Percentiles rank a stretch among this genome's conserved stretches.
These are phyloP conservation scores for Silurus glanis DNA, from an alignment of 2,113 vertebrate species.

Conservation along the genomic window DNA sequence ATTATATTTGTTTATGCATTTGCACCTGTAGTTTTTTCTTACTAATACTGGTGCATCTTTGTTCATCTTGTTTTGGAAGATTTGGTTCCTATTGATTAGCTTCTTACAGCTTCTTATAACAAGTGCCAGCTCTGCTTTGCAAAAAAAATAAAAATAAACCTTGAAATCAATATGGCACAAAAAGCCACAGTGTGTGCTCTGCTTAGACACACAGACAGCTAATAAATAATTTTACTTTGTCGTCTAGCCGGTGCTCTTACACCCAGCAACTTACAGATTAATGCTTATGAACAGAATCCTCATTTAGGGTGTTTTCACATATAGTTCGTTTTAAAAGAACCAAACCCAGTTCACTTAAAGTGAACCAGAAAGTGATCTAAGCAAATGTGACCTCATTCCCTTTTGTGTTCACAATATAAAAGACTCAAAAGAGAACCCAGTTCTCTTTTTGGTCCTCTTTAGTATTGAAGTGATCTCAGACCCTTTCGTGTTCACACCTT, in stretches of 20 bases:
- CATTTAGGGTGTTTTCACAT: no score
- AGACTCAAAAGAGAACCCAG: no score
- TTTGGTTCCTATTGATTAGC: constrained; percentile 4
- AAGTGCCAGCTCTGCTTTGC: constrained; percentile 11
- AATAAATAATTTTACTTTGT: constrained; percentile 4
- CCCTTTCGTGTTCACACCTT: no score
- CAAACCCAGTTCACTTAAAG: no score
- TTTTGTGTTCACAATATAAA: no score
- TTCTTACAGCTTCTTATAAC: neutral
- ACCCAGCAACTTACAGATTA: neutral
- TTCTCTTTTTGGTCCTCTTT: no score
- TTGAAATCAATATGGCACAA: constrained; percentile 25
- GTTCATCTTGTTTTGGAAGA: neutral
- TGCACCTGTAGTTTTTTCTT: neutral
- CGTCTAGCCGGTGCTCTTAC: constrained; percentile 14
- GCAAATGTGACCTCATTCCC: no score
- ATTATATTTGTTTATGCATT: neutral
- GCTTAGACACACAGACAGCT: neutral
- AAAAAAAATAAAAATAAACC: neutral
- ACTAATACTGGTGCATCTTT: neutral
- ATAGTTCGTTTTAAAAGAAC: no score
- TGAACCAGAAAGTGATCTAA: no score
- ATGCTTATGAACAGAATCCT: neutral
- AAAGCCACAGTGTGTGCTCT: neutral
- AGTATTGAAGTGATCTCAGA: no score